Evolutionary conservation across 2,113 vertebrate species (phyloP).

Genomic region (Burhinus bistriatus): DNA sequence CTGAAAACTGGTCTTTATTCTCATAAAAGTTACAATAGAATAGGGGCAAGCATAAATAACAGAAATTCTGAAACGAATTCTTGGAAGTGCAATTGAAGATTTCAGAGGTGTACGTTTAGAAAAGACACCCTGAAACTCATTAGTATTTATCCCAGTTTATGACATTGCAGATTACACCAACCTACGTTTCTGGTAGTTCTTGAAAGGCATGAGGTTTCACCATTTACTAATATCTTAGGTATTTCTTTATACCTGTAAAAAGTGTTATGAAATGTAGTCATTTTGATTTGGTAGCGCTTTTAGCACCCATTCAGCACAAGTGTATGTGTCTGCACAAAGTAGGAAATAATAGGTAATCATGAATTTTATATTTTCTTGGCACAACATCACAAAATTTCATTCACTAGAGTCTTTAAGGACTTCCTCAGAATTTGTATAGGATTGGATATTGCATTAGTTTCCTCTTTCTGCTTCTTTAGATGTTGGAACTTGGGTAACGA

Average conservation of each 20-base stretch:
- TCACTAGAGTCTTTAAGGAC: background rate
- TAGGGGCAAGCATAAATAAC: background rate
- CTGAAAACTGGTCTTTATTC: background rate
- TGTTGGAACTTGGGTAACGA: background rate
- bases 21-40: background rate
- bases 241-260: background rate
- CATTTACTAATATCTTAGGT: background rate
- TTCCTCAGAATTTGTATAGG: background rate
- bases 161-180: background rate
- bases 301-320: background rate
- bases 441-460: background rate
- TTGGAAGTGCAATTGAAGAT: background rate
- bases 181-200: background rate
- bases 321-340: background rate
- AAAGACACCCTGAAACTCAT: background rate
- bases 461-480: background rate
- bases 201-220: background rate
- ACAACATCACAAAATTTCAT: background rate
- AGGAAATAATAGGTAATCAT: background rate
- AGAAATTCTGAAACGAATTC: background rate
- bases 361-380: background rate
- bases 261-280: background rate
- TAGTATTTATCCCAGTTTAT: background rate
- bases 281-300: background rate
- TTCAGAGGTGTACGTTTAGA: background rate